Conservation (phyloP, 2,797 vertebrate genomes). For the Pangasius djambal region DNA sequence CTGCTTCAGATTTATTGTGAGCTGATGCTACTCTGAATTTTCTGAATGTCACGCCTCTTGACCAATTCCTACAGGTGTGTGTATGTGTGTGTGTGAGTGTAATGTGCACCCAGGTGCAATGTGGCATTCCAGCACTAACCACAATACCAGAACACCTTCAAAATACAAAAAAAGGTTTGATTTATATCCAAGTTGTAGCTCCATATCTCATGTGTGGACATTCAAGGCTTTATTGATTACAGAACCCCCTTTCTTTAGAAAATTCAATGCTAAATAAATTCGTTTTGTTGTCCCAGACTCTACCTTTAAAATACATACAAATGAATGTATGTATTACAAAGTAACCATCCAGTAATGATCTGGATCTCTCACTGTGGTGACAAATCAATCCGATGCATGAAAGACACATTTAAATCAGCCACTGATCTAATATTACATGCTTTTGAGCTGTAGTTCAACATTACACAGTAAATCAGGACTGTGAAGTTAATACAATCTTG, state of each 20-base stretch:
- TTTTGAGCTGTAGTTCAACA: no score
- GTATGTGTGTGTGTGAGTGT: neutral
- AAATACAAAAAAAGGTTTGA: neutral
- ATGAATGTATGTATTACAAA: no score
- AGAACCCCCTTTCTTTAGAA: neutral
- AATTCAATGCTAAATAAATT: neutral
- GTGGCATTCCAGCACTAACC: neutral
- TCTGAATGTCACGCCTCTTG: neutral
- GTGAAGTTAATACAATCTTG: neutral
- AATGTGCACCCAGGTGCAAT: neutral
- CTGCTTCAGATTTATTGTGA: neutral
- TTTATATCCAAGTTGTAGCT: neutral
- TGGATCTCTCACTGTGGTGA: no score
- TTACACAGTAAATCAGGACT: no score
- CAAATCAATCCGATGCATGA: no score
- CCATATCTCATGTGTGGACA: neutral
- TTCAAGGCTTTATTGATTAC: neutral
- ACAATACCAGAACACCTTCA: neutral
- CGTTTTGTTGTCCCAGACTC: neutral
- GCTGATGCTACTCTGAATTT: neutral
- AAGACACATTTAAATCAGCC: neutral
- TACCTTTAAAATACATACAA: no score
- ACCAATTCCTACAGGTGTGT: constrained; percentile 5
- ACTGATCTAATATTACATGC: neutral
- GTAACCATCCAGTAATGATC: no score